Percentiles rank a stretch among this genome's conserved stretches.
Evolutionary conservation across 2,797 vertebrate species (phyloP).

Genomic region (Sciurus vulgaris): DNA sequence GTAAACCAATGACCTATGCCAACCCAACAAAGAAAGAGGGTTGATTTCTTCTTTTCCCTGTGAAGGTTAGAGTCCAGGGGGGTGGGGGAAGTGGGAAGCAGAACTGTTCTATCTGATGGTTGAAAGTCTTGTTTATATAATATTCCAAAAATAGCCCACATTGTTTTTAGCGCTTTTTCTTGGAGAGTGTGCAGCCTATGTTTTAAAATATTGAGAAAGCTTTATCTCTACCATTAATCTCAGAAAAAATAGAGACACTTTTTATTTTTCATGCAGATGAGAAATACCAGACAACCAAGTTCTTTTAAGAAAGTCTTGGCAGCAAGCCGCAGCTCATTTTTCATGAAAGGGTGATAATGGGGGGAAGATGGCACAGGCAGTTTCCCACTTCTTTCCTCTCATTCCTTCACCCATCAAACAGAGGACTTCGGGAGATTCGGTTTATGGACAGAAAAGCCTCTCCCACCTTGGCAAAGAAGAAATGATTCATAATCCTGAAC

Average conservation of each 20-base stretch:
- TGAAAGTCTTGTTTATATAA: conserved; percentile 63
- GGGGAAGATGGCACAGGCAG: not conserved
- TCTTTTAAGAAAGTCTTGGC: conserved; percentile 50
- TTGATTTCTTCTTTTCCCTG: conserved; percentile 2
- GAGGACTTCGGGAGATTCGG: not conserved
- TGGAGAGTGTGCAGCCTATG: not conserved
- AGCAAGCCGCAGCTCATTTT: conserved; percentile 37
- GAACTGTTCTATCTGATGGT: not conserved
- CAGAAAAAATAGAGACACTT: conserved; percentile 50
- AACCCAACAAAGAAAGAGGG: not conserved
- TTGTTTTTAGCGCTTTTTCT: conserved; percentile 70
- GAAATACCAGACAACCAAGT: conserved; percentile 72
- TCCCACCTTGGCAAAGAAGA: conserved; percentile 17
- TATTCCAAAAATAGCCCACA: conserved; percentile 49
- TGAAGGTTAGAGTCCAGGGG: not conserved
- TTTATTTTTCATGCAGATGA: conserved; percentile 74
- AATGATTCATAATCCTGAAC: conserved; percentile 22
- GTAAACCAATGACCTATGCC: not conserved
- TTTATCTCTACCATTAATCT: conserved; percentile 70
- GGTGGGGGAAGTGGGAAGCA: too few relatives aligned
- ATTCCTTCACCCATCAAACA: not conserved
- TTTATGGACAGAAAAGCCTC: conserved; percentile 1
- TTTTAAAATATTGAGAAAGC: conserved; percentile 69
- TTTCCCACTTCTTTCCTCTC: conserved; percentile 51
- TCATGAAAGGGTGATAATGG: not conserved